A percentile compares a stretch with the other conserved stretches of the same genome.
Evolutionary conservation across 2,797 vertebrate species (phyloP).

Genomic region (Crocodylus rhombifer): DNA sequence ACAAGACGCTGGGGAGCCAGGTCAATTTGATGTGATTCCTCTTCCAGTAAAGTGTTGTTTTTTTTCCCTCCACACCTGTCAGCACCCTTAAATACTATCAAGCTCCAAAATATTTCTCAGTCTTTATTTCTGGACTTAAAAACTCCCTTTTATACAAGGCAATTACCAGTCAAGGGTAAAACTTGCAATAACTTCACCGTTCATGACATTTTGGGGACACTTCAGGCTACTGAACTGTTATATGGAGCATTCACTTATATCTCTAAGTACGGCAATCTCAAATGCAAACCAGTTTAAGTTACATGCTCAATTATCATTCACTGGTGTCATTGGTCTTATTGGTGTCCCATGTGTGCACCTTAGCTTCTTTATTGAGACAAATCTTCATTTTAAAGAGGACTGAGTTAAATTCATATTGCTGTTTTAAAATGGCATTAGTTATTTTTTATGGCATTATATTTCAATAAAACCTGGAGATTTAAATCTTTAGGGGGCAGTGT

Average conservation of each 20-base stretch:
- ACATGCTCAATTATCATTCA: neutral
- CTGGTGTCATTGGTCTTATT: neutral
- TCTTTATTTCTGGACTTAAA: neutral
- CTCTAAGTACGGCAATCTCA: too few species aligned
- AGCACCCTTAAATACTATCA: neutral
- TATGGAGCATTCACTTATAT: neutral
- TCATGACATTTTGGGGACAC: too few species aligned
- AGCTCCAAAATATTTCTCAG: neutral
- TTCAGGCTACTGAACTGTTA: neutral
- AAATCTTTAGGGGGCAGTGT: neutral
- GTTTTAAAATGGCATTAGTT: neutral
- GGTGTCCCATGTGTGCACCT: neutral
- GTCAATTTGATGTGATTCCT: too few species aligned
- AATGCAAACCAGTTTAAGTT: neutral
- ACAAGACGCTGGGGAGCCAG: too few species aligned
- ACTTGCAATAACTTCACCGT: neutral
- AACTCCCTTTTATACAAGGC: neutral
- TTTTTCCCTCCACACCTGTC: too few species aligned
- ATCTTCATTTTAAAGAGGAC: neutral
- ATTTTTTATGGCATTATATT: neutral
- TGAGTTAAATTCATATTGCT: rapidly evolving
- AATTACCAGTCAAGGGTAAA: neutral
- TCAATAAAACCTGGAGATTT: neutral
- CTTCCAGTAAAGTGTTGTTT: too few species aligned
- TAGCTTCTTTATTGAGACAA: neutral